Evolutionary conservation across 1,140 invertebrate genomes (phyloP), one percentile per base, ranked within the genome.

Genomic region (Carposina sasakii): DNA sequence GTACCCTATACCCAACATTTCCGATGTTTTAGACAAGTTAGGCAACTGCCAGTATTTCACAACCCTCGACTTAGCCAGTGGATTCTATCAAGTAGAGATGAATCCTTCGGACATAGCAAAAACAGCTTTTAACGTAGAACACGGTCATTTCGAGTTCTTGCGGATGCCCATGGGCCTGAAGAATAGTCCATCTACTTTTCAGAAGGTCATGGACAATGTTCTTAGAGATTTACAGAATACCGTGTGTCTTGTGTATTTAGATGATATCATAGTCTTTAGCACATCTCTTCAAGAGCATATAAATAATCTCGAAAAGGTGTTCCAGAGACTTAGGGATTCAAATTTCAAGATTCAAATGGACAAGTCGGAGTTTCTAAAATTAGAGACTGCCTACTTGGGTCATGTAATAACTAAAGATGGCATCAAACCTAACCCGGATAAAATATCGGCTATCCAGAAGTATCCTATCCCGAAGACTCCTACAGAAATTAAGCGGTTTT

Each of bases 1-100:
- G 20, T 88, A 72, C 61, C 87, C 87, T 8, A 53, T 89, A 9
- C 86, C 87, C 3, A 63, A 78, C 8, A 87, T 88, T 9, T 70
- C 69, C 17, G 76, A 86, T 15, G 62, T 74, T 41, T 59, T 90
- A 26, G 71, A 84, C 12, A 28, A 28, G 24, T 12, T 28, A 28
- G 24, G 24, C 6, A 28, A 28, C 24, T 28, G 24, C 24, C 40
- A 52, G n/a, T 82, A 67, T 44, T 88, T 88, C 47, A 57, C 69
- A 4, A 70, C 72, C 1, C 37, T 88, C 10, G 84, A 89, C 67
- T 48, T 86, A 1, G 63, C 61, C 1, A 66, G 54, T 28, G 87
- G 87, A 6, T 89, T 85, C 52, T 82, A 76, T 59, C 86, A 89
- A 54, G 66, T 88, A 5, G 45, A 58, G n/a, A 43, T 87, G 2